These are phyloP conservation scores for Cirrhinus molitorella DNA, from an alignment of 2,797 vertebrate species.

Conservation along the genomic window DNA sequence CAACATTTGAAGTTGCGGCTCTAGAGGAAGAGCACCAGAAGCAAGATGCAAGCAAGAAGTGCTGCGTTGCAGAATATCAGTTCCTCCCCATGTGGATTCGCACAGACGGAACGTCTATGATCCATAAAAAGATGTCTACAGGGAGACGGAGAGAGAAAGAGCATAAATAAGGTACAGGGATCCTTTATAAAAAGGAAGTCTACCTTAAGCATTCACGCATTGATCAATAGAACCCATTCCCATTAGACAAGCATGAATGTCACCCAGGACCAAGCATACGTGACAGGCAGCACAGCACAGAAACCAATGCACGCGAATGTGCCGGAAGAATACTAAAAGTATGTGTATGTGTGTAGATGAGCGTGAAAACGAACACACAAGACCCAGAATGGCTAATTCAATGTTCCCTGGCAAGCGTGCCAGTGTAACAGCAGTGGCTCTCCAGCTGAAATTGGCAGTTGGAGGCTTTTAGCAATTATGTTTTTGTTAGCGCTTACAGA, in stretches of 20 bases:
- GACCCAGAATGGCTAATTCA: conserved; percentile 66
- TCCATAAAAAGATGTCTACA: conserved; percentile 11
- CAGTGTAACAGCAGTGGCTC: conserved; percentile 62
- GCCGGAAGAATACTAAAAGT: conserved; percentile 8
- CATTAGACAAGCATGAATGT: conserved; percentile 35
- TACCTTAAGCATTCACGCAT: conserved; percentile 35
- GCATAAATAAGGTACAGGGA: background rate
- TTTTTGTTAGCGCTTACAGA: conserved; percentile 74
- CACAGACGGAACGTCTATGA: conserved; percentile 31
- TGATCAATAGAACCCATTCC: conserved; percentile 37
- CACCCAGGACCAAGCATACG: conserved; percentile 28
- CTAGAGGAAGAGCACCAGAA: conserved; percentile 28
- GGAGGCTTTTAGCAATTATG: conserved; percentile 73
- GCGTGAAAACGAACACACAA: conserved; percentile 35
- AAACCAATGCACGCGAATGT: background rate
- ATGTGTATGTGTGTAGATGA: conserved; percentile 16
- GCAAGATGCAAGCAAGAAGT: conserved; percentile 29
- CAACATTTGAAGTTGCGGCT: conserved; percentile 45
- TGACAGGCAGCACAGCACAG: conserved; percentile 1
- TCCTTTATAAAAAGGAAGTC: conserved; percentile 35
- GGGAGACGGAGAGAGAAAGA: conserved; percentile 1
- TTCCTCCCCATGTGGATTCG: conserved; percentile 40
- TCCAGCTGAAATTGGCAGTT: conserved; percentile 72
- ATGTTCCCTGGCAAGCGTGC: conserved; percentile 64
- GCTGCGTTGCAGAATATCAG: conserved; percentile 46